Conservation (phyloP, 2,888 invertebrate species). For the Leucozona laternaria region DNA sequence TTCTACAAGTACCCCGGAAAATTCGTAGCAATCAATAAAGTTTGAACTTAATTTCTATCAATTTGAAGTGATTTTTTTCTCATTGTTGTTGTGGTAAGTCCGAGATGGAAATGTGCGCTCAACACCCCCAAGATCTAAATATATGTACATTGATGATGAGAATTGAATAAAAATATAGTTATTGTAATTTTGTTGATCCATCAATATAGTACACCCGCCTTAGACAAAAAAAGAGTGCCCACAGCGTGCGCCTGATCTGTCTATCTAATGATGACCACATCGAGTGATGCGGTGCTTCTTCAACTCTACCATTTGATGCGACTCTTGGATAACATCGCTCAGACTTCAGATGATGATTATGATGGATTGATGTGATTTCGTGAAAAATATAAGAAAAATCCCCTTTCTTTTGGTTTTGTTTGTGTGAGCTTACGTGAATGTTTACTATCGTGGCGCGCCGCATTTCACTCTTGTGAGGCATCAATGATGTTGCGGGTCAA, state of each 20-base stretch:
- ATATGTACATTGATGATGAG: background rate
- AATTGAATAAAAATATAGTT: slow-evolving; percentile 28
- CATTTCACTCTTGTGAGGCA: slow-evolving; percentile 34
- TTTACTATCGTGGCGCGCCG: slow-evolving; percentile 10
- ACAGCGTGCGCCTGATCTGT: slow-evolving; percentile 34
- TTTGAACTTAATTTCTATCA: slow-evolving; percentile 48
- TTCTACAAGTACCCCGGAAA: slow-evolving; percentile 20
- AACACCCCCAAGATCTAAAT: slow-evolving; percentile 28
- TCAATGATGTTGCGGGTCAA: slow-evolving; percentile 36
- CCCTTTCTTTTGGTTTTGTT: slow-evolving; percentile 2
- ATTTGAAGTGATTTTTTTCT: slow-evolving; percentile 28
- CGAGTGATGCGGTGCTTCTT: slow-evolving; percentile 22
- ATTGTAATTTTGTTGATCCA: slow-evolving; percentile 7
- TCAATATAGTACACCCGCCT: slow-evolving; percentile 15
- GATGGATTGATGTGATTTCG: slow-evolving; percentile 63
- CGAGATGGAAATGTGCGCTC: slow-evolving; percentile 13
- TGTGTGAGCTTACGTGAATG: slow-evolving; percentile 6
- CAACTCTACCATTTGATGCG: background rate
- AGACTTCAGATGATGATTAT: slow-evolving; percentile 52
- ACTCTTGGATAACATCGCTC: slow-evolving; percentile 42
- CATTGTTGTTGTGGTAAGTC: background rate
- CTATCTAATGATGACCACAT: slow-evolving; percentile 58
- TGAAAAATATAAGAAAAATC: slow-evolving; percentile 39
- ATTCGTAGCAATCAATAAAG: slow-evolving; percentile 45
- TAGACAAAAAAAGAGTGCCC: background rate